A percentile compares a stretch with the other conserved stretches of the same genome.
These are phyloP conservation scores for Arctocebus calabarensis DNA, from an alignment of 2,797 vertebrate species.

Conservation along the genomic window DNA sequence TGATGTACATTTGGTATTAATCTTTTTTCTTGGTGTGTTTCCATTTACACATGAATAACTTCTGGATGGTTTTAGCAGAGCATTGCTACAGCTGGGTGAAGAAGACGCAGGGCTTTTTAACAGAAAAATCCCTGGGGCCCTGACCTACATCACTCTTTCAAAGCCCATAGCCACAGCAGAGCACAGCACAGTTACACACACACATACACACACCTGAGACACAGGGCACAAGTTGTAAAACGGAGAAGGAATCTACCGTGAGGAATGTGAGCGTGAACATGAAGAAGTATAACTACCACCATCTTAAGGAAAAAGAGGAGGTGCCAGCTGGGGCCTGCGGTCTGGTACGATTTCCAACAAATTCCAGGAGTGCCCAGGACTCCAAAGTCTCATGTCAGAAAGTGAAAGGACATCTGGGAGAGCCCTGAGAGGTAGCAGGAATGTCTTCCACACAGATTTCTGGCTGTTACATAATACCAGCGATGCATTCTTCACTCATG, in stretches of 20 bases:
- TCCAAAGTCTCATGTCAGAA: conserved; percentile 22
- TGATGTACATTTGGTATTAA: conserved; percentile 79
- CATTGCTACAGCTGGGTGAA: conserved; percentile 81
- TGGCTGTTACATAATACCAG: not conserved
- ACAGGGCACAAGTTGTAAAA: conserved; percentile 37
- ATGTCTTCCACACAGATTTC: not conserved
- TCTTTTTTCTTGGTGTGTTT: conserved; percentile 76
- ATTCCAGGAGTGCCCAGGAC: conserved; percentile 46
- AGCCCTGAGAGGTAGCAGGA: not conserved
- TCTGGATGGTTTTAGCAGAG: conserved; percentile 83
- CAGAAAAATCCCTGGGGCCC: conserved; percentile 86
- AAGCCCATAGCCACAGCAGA: conserved; percentile 48
- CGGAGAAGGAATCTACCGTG: not conserved
- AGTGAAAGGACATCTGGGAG: conserved; percentile 38
- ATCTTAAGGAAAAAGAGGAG: conserved; percentile 7
- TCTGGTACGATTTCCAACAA: conserved; percentile 51
- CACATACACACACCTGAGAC: not conserved
- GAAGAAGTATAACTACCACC: conserved; percentile 28
- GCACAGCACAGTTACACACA: not conserved
- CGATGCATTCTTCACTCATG: not conserved
- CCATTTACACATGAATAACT: conserved; percentile 85
- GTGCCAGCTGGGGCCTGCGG: not conserved
- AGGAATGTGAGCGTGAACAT: conserved; percentile 31
- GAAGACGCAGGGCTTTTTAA: conserved; percentile 84
- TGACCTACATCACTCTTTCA: conserved; percentile 76